phyloP scores from a whole-genome alignment of 92 coral and sea anemone genomes.

The Parazoanthus atlanticus region DNA sequence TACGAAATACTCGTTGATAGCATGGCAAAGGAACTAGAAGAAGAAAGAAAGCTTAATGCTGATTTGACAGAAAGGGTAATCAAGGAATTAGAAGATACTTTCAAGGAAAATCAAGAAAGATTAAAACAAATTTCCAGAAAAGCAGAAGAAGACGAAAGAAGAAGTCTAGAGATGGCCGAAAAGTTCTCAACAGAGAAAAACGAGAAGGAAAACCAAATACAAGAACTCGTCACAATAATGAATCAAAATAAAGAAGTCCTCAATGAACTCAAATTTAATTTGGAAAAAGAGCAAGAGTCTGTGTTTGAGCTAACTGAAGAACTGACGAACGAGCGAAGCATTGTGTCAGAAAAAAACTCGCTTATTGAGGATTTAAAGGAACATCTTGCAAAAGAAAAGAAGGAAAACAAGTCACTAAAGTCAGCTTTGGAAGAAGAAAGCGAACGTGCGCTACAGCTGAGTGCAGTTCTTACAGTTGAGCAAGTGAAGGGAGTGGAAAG shows the following conservation, averaged over 20 bases:
- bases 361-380: constrained; percentile 42
- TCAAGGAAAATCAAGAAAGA: constrained; percentile 53
- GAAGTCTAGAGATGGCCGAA: constrained; percentile 30
- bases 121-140: constrained; percentile 48
- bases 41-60: constrained; percentile 52
- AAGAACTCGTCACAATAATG: constrained; percentile 55
- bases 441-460: constrained; percentile 67
- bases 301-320: constrained; percentile 64
- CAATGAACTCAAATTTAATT: constrained; percentile 43
- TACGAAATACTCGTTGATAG: constrained; percentile 42
- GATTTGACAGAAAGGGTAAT: constrained; percentile 68
- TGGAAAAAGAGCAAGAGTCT: constrained; percentile 64
- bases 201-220: constrained; percentile 58
- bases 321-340: constrained; percentile 52
- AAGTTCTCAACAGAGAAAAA: constrained; percentile 51
- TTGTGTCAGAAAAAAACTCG: constrained; percentile 47
- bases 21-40: constrained; percentile 50
- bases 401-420: constrained; percentile 37
- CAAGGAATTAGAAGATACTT: constrained; percentile 63
- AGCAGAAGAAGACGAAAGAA: constrained; percentile 54
- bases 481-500: constrained; percentile 65
- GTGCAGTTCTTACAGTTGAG: constrained; percentile 63
- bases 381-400: constrained; percentile 47
- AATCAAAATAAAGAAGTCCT: constrained; percentile 45
- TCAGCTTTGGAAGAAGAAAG: constrained; percentile 65